Base-by-base conservation (phyloP, 2,888 invertebrate genomes). In the Pseudanteris insignis region DNA sequence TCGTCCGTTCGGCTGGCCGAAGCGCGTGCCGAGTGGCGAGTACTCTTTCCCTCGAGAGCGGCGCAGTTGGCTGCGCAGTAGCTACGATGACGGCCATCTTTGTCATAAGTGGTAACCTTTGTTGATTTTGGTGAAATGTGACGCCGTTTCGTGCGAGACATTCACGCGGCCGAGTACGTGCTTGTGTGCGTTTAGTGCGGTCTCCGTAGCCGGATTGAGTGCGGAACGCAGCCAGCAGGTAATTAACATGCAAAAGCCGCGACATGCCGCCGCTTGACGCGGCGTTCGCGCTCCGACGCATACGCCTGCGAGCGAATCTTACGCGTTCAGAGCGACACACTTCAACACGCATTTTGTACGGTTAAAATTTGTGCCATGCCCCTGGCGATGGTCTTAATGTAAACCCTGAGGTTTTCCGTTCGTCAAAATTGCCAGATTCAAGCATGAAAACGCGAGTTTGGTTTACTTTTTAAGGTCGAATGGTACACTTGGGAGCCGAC, bases 51-150 rank as follows among this genome's bases (percentile, higher is more conserved):
- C 55, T 47, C 51, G 44, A 41, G 65, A 65, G 70, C 70, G 73
- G 71, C 74, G 73, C 74, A 69, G 63, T 68, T 68, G 71, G 69
- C 64, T 70, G 73, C 72, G 70, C 73, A 63, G 65, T 66, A 55
- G 37, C 34, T 10, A 13, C 34, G 21, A 26, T 18, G 36, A 43
- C 73, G 71, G 80, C 80, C 80, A 79, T 80, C 79, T 80, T 78
- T 78, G 76, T 78, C 75, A 32, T 44, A 77, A 79, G 76, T 79
- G 75, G 77, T 77, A 78, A 78, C 78, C 78, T 78, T 79, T 80
- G 80, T 80, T 80, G 79, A 79, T 79, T 77, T 76, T 51, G 15
- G 74, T 78, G 78, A 78, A 78, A 76, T 80, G 78, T 77, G 78
- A 80, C 78, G 66, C 65, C 64, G 64, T 61, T 59, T 36, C 26